Evolutionary conservation across 2,113 vertebrate species (phyloP), one percentile per base, ranked within the genome.

Genomic region (Oriolus oriolus): DNA sequence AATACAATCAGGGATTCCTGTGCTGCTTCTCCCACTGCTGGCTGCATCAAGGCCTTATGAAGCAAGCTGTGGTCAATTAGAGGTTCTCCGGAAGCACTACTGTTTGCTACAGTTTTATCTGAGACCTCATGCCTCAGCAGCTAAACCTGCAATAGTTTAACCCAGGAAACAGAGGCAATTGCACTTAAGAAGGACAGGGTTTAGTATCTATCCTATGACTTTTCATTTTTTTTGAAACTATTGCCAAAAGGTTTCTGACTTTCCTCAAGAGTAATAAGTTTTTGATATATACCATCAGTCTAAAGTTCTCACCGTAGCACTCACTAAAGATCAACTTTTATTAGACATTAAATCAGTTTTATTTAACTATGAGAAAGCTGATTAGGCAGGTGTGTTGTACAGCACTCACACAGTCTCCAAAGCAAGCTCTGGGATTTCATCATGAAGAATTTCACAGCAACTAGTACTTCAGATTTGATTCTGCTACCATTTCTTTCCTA

Each of bases 1-100:
- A 31, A 37, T 4, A 39, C 14, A 52, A 2, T 1, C 0, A 0
- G 41, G 28, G n/a, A 79, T n/a, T 85, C 37, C 45, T n/a, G 33
- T 4, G 18, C 37, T 87, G 41, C 16, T 57, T 41, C 17, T 50
- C 50, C 89, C n/a, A 33, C 12, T 27, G 24, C 19, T 28, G 39
- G 39, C 27, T 41, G 18, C 15, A 52, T 42, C 28, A 69, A 54
- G 41, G 30, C 12, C 42, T 56, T 9, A 15, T 0, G 18, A 39
- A 84, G 11, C 33, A 88, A 42, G 17, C 16, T 45, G 13, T 76
- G 31, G 8, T 26, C 41, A 28, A 21, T 39, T 7, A 53, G 28
- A 64, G 8, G 8, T 17, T 82, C 53, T 71, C 26, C 83, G 47
- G 37, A 39, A 64, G 24, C 14, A 44, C 17, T 63, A 13, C 7